These are phyloP conservation scores for Stratiomys singularior DNA, from an alignment of 2,888 invertebrate genomes.

Conservation along the genomic window DNA sequence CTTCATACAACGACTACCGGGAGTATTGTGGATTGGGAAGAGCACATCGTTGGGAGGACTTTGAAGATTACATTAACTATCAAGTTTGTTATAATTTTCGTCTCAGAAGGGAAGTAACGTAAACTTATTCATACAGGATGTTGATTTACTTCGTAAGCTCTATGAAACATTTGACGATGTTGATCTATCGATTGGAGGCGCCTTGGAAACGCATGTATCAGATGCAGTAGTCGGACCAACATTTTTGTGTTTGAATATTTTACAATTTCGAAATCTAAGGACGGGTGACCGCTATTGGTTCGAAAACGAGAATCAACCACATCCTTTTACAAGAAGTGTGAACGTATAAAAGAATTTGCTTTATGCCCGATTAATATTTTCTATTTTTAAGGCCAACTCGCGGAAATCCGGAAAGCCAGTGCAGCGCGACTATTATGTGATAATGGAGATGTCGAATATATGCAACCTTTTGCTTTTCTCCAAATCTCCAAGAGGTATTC, in stretches of 20 bases:
- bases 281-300: slow-evolving; percentile 89
- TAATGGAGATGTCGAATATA: slow-evolving; percentile 6
- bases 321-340: slow-evolving; percentile 64
- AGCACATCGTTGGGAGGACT: slow-evolving; percentile 76
- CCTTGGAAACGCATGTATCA: slow-evolving; percentile 79
- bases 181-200: slow-evolving; percentile 86
- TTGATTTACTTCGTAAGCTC: slow-evolving; percentile 71
- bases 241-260: slow-evolving; percentile 85
- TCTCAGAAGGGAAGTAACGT: no score
- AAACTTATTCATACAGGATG: slow-evolving; percentile 60
- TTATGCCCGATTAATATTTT: neutral
- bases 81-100: slow-evolving; percentile 59
- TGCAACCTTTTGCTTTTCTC: slow-evolving; percentile 5
- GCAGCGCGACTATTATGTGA: slow-evolving; percentile 19
- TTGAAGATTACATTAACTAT: slow-evolving; percentile 73
- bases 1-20: slow-evolving; percentile 80
- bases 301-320: slow-evolving; percentile 68
- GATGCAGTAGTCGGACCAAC: slow-evolving; percentile 87
- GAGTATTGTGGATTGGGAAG: slow-evolving; percentile 78
- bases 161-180: slow-evolving; percentile 83
- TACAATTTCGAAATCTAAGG: slow-evolving; percentile 87
- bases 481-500: slow-evolving; percentile 22
- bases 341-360: no score
- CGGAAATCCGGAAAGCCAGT: slow-evolving; percentile 15
- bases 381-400: neutral